phyloP scores from a whole-genome alignment of 2,113 vertebrate genomes.

The Anser cygnoides region DNA sequence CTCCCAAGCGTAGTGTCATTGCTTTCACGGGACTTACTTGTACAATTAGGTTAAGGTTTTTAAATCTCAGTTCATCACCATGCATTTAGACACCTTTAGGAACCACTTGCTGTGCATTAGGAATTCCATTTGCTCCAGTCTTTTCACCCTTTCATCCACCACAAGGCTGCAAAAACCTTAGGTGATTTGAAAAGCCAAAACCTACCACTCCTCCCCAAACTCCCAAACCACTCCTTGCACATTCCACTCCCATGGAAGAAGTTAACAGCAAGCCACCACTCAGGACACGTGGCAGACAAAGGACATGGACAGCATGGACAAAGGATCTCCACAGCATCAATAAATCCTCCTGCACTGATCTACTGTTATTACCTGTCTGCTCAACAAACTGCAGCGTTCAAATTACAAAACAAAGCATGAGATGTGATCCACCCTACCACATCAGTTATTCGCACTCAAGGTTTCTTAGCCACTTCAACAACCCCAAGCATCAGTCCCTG shows the following conservation, averaged over 20 bases:
- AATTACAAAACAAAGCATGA: background rate
- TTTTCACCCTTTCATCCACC: background rate
- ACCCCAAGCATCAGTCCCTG: background rate
- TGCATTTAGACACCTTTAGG: background rate
- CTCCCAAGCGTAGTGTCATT: background rate
- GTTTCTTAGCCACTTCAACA: background rate
- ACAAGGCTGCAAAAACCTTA: fast-evolving
- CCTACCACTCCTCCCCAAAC: background rate
- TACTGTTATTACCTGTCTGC: background rate
- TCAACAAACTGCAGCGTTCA: background rate
- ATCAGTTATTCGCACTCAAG: background rate
- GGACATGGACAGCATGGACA: background rate
- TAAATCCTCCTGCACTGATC: background rate
- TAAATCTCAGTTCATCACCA: background rate
- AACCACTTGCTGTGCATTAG: background rate
- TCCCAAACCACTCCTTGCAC: background rate
- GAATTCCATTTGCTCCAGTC: background rate
- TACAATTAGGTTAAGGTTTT: background rate
- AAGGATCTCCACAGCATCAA: background rate
- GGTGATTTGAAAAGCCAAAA: background rate
- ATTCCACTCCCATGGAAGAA: background rate
- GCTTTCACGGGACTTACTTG: background rate
- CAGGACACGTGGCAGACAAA: background rate
- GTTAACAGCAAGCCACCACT: background rate
- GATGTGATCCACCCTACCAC: background rate